Percentiles rank a stretch among this genome's conserved stretches.
These are phyloP conservation scores for Garrulus glandarius DNA, from an alignment of 2,797 vertebrate species.

Conservation along the genomic window DNA sequence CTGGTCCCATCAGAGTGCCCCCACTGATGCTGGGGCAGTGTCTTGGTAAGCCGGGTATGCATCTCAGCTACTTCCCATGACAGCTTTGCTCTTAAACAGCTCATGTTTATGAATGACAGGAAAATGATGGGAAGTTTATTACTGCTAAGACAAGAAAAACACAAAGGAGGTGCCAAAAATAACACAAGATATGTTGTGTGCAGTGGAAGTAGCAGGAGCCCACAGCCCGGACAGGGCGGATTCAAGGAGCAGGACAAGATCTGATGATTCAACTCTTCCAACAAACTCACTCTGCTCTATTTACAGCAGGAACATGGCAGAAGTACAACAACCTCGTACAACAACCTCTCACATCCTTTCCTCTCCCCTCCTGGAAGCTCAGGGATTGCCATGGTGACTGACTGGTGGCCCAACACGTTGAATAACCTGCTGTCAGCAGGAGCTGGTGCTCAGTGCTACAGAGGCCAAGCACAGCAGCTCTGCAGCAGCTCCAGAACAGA, in stretches of 20 bases:
- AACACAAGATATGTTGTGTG: background rate
- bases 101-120: background rate
- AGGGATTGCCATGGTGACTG: background rate
- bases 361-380: background rate
- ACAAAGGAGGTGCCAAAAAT: background rate
- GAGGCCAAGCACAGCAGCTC: background rate
- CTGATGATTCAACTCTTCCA: background rate
- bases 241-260: background rate
- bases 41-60: background rate
- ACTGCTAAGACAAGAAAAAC: background rate
- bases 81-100: background rate
- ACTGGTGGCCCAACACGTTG: background rate
- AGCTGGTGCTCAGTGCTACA: background rate
- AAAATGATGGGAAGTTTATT: background rate
- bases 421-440: background rate
- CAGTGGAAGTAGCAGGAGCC: background rate
- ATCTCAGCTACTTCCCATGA: background rate
- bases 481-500: background rate
- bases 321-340: background rate
- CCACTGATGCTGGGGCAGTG: background rate
- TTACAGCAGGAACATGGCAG: background rate
- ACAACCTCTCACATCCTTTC: background rate
- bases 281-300: background rate
- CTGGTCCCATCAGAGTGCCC: background rate
- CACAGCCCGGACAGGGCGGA: fast-evolving